Evolutionary conservation across 2,888 invertebrate species (phyloP).

Genomic region (Periphyllus acericola): DNA sequence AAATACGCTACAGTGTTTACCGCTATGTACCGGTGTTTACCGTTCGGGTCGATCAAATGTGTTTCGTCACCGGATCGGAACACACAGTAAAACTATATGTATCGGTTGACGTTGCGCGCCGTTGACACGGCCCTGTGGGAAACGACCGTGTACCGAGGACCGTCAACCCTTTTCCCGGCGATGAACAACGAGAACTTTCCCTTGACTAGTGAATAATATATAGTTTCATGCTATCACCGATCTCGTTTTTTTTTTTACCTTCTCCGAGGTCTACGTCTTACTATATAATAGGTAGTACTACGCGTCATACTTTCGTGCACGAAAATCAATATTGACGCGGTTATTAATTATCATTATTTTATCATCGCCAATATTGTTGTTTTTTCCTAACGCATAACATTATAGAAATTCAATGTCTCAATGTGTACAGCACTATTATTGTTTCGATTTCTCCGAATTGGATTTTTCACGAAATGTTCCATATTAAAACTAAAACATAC

Average conservation of each 20-base stretch:
- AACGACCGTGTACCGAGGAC: neutral
- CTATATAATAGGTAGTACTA: neutral
- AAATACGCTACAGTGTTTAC: constrained; percentile 38
- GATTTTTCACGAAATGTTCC: constrained; percentile 15
- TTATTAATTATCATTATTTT: constrained; percentile 41
- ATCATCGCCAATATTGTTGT: constrained; percentile 10
- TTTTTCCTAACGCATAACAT: neutral
- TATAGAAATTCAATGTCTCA: neutral
- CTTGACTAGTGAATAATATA: neutral
- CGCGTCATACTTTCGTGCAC: constrained; percentile 30
- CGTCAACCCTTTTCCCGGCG: constrained; percentile 2
- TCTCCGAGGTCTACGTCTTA: neutral
- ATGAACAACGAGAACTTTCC: constrained; percentile 25
- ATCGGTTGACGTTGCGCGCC: neutral
- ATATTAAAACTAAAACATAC: neutral
- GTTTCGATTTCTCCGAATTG: constrained; percentile 35
- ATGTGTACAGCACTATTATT: neutral
- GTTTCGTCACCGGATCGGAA: constrained; percentile 46
- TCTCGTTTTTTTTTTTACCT: neutral
- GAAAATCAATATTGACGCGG: constrained; percentile 47
- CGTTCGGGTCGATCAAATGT: constrained; percentile 60
- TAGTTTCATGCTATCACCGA: neutral
- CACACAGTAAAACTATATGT: constrained; percentile 1
- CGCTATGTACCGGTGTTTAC: constrained; percentile 56
- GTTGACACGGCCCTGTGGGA: neutral